A percentile compares a stretch with the other conserved stretches of the same genome.
phyloP scores from a whole-genome alignment of 1,140 invertebrate genomes.

The Lordiphosa clarofinis region DNA sequence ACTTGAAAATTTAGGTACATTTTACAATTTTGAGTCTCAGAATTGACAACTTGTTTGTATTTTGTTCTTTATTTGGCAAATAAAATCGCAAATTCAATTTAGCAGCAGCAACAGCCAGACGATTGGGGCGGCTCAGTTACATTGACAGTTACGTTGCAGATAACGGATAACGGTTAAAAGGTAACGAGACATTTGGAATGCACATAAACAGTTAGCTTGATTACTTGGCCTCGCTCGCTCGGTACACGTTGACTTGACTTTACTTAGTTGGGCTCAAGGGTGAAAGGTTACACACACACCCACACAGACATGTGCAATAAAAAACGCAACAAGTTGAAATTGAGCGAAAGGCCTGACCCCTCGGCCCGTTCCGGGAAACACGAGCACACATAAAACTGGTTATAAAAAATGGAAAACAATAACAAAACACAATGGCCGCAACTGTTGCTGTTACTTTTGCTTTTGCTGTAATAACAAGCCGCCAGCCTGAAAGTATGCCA shows the following conservation, averaged over 20 bases:
- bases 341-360: slow-evolving; percentile 18
- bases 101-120: slow-evolving; percentile 3
- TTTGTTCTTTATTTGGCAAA: too few species aligned
- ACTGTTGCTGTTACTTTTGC: slow-evolving; percentile 66
- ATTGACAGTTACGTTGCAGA: slow-evolving; percentile 14
- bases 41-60: too few species aligned
- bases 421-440: slow-evolving; percentile 60
- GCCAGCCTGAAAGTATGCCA: slow-evolving; percentile 46
- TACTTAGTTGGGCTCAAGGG: slow-evolving; percentile 43
- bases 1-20: too few species aligned
- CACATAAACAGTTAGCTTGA: slow-evolving; percentile 65
- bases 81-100: slow-evolving; percentile 8
- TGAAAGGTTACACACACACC: slow-evolving; percentile 40
- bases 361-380: slow-evolving; percentile 15
- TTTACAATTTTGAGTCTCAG: too few species aligned
- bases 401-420: slow-evolving; percentile 66
- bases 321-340: slow-evolving; percentile 64
- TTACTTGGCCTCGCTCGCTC: slow-evolving; percentile 36
- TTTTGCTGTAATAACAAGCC: slow-evolving; percentile 45
- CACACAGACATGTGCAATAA: slow-evolving; percentile 18
- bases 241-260: slow-evolving; percentile 9
- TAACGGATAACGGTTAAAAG: slow-evolving; percentile 8
- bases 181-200: slow-evolving; percentile 48
- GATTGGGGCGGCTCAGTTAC: not conserved
- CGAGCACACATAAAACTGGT: slow-evolving; percentile 55